Conservation (phyloP, 2,888 invertebrate genomes). For the Oasisia sp. region DNA sequence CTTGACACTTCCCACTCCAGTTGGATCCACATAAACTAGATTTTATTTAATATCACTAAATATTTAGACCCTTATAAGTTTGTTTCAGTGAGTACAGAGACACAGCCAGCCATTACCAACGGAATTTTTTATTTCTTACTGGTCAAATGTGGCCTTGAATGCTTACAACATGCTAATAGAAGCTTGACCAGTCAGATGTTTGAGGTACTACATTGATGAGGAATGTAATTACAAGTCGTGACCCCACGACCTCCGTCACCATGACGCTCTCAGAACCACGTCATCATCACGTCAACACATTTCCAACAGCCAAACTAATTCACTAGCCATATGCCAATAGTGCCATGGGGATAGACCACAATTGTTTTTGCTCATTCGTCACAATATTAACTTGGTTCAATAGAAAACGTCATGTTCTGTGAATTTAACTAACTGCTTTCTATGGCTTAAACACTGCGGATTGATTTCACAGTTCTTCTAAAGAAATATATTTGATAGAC, state of each 20-base stretch:
- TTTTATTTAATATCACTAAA: background rate
- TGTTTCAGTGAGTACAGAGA: background rate
- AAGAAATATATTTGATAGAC: too few relatives aligned
- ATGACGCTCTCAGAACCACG: background rate
- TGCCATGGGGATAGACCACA: too few relatives aligned
- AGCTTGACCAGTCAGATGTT: background rate
- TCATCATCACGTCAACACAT: background rate
- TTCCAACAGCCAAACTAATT: background rate
- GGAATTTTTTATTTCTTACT: background rate
- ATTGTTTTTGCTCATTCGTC: too few relatives aligned
- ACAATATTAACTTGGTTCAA: too few relatives aligned
- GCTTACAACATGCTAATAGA: background rate
- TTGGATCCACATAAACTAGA: background rate
- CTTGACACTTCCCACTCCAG: background rate
- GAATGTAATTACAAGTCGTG: background rate
- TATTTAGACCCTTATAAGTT: background rate
- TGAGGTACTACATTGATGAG: constrained; percentile 12
- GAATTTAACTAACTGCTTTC: too few relatives aligned
- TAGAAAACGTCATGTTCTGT: too few relatives aligned
- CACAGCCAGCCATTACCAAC: background rate
- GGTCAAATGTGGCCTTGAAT: background rate
- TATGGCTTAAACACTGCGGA: too few relatives aligned
- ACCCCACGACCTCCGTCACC: background rate
- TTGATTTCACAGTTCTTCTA: too few relatives aligned
- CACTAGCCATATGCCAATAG: background rate